phyloP scores from a whole-genome alignment of 2,888 invertebrate genomes.

The Rhorus exstirpatorius region DNA sequence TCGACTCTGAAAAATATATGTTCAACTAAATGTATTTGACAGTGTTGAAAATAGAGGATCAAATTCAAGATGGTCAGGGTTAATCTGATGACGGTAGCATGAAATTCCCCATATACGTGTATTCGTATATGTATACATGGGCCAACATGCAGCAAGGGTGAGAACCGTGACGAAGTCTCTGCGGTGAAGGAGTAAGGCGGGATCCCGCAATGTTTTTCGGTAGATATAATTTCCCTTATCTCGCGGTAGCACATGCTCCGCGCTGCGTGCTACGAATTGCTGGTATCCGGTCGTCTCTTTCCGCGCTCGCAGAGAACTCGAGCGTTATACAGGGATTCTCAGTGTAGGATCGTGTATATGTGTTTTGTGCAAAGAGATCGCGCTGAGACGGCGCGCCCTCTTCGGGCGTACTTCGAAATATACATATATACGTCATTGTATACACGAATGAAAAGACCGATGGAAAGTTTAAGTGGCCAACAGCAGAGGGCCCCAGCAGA shows the following conservation, averaged over 20 bases:
- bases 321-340: constrained; percentile 46
- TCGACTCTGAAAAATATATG: too few relatives aligned
- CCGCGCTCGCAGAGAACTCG: constrained; percentile 31
- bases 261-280: constrained; percentile 81
- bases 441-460: constrained; percentile 54
- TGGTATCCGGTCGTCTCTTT: constrained; percentile 76
- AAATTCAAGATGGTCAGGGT: constrained; percentile 29
- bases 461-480: constrained; percentile 60
- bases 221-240: constrained; percentile 83
- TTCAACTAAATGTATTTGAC: too few relatives aligned
- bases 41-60: background rate
- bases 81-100: background rate
- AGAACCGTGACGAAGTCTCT: constrained; percentile 70
- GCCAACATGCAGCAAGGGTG: constrained; percentile 31
- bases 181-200: constrained; percentile 57
- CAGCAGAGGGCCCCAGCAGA: background rate
- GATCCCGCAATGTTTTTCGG: constrained; percentile 66
- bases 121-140: constrained; percentile 1
- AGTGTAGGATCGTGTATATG: constrained; percentile 1
- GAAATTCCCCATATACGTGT: constrained; percentile 4
- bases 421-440: constrained; percentile 41
- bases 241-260: constrained; percentile 81
- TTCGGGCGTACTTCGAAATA: constrained; percentile 31
- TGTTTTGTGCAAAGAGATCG: constrained; percentile 29
- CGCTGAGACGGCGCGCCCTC: constrained; percentile 32